Evolutionary conservation across 2,113 vertebrate species (phyloP), one percentile per base, ranked within the genome.

Genomic region (Bungarus multicinctus): DNA sequence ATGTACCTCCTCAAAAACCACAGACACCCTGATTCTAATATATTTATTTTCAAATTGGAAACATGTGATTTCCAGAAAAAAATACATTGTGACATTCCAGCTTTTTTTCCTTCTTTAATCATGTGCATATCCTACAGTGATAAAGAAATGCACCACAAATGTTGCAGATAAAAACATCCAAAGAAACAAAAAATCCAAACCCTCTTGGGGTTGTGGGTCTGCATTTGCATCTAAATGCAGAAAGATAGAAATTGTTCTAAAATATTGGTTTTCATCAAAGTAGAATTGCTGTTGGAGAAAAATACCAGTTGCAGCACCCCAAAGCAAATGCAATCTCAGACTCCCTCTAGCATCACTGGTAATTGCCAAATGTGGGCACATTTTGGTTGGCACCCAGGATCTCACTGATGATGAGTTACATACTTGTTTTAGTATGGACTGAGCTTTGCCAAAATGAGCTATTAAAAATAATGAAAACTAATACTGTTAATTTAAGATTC

Each of bases 1-100:
- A 47, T 91, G 47, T 64, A 91, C 95, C 94, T 95, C 90, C 87
- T 92, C 94, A 96, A 96, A 60, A 88, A 5, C 2, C 30, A 43
- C 50, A 95, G 91, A 94, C 92, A 90, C 91, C 90, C 86, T 94
- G 95, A 96, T 94, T 93, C 90, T 34, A 95, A 95, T 92, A 95
- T 92, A 93, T 96, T 96, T 96, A 95, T 97, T 97, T 97, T 97
- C 69, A 93, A 95, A 97, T 96, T 94, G 90, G 93, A 74, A 52
- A 96, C 94, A 89, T 54, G 88, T 58, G 88, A 23, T 25, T 95
- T 97, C 95, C 94, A 14, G 64, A 93, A 90, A 34, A 89, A 91
- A 94, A 30, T 74, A 18, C 14, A 95, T 34, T 74, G 92, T 81
- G 89, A 81, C 88, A 91, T 92, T 95, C 87, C 86, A 85, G 45